Percentiles rank a stretch among this genome's conserved stretches.
phyloP scores from a whole-genome alignment of 64 coral and sea anemone species.

The Pocillopora damicornis region DNA sequence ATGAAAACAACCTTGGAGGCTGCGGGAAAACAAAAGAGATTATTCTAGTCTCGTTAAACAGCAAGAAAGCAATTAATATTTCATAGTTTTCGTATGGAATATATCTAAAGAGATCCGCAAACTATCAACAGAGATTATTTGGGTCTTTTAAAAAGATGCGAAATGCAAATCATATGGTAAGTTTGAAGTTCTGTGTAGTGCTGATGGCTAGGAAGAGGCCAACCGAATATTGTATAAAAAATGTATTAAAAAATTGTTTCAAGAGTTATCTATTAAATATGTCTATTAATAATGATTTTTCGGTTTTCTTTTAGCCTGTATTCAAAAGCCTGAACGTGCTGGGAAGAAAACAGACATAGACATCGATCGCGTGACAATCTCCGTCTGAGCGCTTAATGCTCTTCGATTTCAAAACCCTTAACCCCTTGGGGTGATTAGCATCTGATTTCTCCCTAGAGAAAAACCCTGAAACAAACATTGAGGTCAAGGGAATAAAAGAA shows the following conservation, averaged over 20 bases:
- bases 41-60: slow-evolving; percentile 18
- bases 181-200: too few relatives aligned
- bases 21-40: background rate
- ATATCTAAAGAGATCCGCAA: background rate
- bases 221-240: background rate
- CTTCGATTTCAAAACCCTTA: too few relatives aligned
- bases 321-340: background rate
- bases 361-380: background rate
- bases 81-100: slow-evolving; percentile 31
- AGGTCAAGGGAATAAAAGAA: too few relatives aligned
- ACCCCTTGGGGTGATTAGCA: too few relatives aligned
- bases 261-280: background rate
- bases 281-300: background rate
- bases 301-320: too few relatives aligned
- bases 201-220: too few relatives aligned
- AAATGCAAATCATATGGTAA: background rate
- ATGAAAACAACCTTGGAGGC: background rate
- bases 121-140: slow-evolving; percentile 1
- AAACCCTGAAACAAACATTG: too few relatives aligned
- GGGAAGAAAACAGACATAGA: background rate
- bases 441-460: too few relatives aligned
- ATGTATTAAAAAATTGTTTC: background rate
- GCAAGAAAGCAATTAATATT: slow-evolving; percentile 20
- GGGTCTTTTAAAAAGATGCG: background rate
- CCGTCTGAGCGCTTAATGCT: background rate